Conservation (phyloP, 1,140 invertebrate species). For the Stegodyphus dumicola region DNA sequence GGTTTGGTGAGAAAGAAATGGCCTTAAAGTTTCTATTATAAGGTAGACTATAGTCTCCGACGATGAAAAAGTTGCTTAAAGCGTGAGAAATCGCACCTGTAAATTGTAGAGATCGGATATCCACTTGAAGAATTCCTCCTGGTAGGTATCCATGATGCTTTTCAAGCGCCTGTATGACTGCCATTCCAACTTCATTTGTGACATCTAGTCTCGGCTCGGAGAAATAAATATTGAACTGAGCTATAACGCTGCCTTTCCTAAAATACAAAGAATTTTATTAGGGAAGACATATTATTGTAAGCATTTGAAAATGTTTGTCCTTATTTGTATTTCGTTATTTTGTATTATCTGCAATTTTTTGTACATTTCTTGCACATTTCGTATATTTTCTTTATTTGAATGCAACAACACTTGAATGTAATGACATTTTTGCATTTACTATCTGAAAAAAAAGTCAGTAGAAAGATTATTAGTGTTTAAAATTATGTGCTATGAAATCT, state of each 20-base stretch:
- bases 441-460: too few relatives aligned
- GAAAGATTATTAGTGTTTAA: too few relatives aligned
- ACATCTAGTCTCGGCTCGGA: conserved; percentile 1
- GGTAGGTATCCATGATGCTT: conserved; percentile 55
- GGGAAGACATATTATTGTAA: background rate
- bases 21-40: too few relatives aligned
- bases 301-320: too few relatives aligned
- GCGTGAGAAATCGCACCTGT: conserved; percentile 13
- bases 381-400: too few relatives aligned
- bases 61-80: background rate
- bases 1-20: too few relatives aligned
- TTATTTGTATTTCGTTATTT: too few relatives aligned
- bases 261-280: background rate
- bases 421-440: too few relatives aligned
- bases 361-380: too few relatives aligned
- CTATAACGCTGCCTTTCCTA: conserved; percentile 51
- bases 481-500: too few relatives aligned
- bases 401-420: too few relatives aligned
- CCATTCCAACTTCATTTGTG: conserved; percentile 40
- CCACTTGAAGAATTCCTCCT: conserved; percentile 44
- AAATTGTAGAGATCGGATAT: conserved; percentile 55
- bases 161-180: conserved; percentile 43
- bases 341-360: too few relatives aligned
- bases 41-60: background rate
- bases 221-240: conserved; percentile 29